phyloP scores from a whole-genome alignment of 2,888 invertebrate genomes.

The Theretra japonica region DNA sequence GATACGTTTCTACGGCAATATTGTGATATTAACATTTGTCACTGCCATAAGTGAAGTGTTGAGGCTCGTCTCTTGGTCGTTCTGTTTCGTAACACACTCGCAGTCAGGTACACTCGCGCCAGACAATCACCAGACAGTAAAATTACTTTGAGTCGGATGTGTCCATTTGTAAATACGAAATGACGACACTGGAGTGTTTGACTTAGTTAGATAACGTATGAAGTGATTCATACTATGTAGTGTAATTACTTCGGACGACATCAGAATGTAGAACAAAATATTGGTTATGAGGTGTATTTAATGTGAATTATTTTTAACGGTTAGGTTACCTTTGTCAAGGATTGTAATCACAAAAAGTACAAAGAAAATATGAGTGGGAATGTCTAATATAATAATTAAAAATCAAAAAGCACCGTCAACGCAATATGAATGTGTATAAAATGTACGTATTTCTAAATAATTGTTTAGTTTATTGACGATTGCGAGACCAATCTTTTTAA shows the following conservation, averaged over 20 bases:
- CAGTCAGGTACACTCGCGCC: conserved; percentile 13
- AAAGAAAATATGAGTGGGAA: conserved; percentile 70
- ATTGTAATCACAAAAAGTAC: conserved; percentile 76
- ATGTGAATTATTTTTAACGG: conserved; percentile 66
- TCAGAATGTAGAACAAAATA: conserved; percentile 73
- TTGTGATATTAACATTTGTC: conserved; percentile 22
- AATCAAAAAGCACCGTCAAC: conserved; percentile 53
- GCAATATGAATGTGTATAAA: conserved; percentile 63
- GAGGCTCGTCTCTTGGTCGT: conserved; percentile 10
- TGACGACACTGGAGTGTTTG: conserved; percentile 53
- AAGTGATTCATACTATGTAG: conserved; percentile 63
- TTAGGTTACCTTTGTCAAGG: conserved; percentile 70
- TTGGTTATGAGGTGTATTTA: conserved; percentile 67
- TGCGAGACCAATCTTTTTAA: conserved; percentile 65
- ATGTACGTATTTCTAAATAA: conserved; percentile 66
- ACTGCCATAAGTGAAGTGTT: conserved; percentile 3
- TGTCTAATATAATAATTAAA: conserved; percentile 56
- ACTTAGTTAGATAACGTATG: conserved; percentile 65
- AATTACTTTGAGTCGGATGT: conserved; percentile 13
- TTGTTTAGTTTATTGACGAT: conserved; percentile 56
- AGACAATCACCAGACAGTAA: conserved; percentile 4
- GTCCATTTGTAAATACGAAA: conserved; percentile 59
- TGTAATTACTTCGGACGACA: conserved; percentile 69
- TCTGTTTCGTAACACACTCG: background rate
- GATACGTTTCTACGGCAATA: background rate